Evolutionary conservation across 1,140 invertebrate species (phyloP), one percentile per base, ranked within the genome.

Genomic region (Camponotus pennsylvanicus): DNA sequence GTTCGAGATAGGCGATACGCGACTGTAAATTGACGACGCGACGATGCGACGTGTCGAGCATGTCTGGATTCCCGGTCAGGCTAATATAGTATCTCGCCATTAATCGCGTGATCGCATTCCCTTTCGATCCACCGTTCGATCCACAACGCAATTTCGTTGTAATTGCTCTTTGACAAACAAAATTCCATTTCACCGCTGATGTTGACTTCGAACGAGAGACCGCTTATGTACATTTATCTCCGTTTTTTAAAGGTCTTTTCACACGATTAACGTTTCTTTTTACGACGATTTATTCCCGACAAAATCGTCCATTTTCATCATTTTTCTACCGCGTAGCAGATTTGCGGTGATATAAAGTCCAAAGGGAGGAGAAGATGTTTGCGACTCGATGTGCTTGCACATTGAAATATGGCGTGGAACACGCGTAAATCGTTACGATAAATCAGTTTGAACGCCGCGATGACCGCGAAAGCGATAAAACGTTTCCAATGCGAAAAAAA

Each of bases 1-100:
- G 79, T 83, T 61, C 79, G 55, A 59, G 69, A 83, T 71, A 80
- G 64, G 78, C 77, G 21, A 80, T 80, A 80, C 64, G 79, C 79
- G 69, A 75, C 69, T 75, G 61, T 66, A 78, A 78, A 78, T 78
- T 78, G 76, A 78, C 76, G 79, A 73, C 27, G 73, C 69, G 79
- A 77, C 75, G 40, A 63, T 18, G 75, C 52, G 8, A 80, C 37
- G 79, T 75, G 55, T 63, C 79, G 55, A 61, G 79, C 67, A 55
- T 73, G 52, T 83, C 69, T 83, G 79, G 79, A 83, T 83, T 83
- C 69, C 55, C 79, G 69, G 61, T 27, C 79, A 34, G 69, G 79
- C 49, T 63, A 73, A 61, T 40, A 37, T 34, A 42, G 69, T 73
- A 61, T 61, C 40, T 34, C 49, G 49, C 69, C 49, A 83, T 61